phyloP scores from a whole-genome alignment of 1,140 invertebrate genomes.

The Tetramorium parvispinum region DNA sequence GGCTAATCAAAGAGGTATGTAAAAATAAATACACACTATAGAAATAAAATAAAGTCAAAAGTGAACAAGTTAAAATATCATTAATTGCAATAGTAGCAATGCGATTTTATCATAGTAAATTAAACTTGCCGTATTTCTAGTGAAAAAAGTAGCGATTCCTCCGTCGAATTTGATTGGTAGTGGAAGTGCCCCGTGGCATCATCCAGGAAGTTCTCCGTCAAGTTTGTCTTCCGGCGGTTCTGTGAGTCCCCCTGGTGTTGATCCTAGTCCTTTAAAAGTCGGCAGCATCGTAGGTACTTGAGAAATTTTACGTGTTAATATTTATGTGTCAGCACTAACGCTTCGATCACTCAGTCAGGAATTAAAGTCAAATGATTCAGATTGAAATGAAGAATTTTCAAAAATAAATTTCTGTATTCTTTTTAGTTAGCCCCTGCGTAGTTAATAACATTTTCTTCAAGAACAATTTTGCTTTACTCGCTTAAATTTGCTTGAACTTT shows the following conservation, averaged over 20 bases:
- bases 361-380: constrained; percentile 2
- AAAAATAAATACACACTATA: constrained; percentile 69
- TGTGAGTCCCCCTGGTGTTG: constrained; percentile 84
- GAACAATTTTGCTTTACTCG: not conserved
- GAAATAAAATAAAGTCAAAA: not conserved
- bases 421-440: not conserved
- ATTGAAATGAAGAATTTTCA: not conserved
- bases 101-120: constrained; percentile 1
- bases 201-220: constrained; percentile 87
- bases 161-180: constrained; percentile 82
- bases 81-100: not conserved
- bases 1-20: constrained; percentile 92
- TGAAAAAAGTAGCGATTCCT: constrained; percentile 88
- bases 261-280: constrained; percentile 84
- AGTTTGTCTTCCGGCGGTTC: constrained; percentile 88
- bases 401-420: not conserved
- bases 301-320: not conserved
- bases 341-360: constrained; percentile 21
- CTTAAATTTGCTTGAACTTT: constrained; percentile 26
- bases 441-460: constrained; percentile 13
- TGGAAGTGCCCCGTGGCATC: constrained; percentile 81
- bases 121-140: constrained; percentile 75
- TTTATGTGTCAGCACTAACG: constrained; percentile 29
- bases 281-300: constrained; percentile 75
- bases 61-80: not conserved